These are phyloP conservation scores for Yponomeuta sedellus DNA, from an alignment of 2,888 invertebrate species.

Conservation along the genomic window DNA sequence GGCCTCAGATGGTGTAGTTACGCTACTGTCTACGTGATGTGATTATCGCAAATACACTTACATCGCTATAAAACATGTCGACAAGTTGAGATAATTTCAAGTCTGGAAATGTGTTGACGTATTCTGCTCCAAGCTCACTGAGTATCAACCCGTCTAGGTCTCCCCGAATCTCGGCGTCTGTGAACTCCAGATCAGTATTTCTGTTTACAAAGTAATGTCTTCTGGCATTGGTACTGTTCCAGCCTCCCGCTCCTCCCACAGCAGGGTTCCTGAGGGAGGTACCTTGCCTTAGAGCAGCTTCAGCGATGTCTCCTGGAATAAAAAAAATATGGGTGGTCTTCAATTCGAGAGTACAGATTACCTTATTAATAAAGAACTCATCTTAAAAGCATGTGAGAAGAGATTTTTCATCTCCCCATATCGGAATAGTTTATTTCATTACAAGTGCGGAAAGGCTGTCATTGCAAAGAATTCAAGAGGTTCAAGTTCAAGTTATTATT, in stretches of 20 bases:
- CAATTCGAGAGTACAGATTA: background rate
- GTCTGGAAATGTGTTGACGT: slow-evolving; percentile 58
- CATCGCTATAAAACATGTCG: slow-evolving; percentile 82
- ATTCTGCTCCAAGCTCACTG: slow-evolving; percentile 43
- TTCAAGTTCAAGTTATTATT: too few species aligned
- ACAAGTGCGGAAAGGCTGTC: too few species aligned
- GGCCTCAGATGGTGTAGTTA: too few species aligned
- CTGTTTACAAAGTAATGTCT: slow-evolving; percentile 77
- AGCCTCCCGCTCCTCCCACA: slow-evolving; percentile 77
- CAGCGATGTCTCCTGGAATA: slow-evolving; percentile 78
- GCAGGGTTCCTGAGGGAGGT: slow-evolving; percentile 22
- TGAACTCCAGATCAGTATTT: slow-evolving; percentile 72
- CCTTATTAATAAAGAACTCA: too few species aligned
- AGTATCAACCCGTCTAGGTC: slow-evolving; percentile 80
- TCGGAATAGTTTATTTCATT: too few species aligned
- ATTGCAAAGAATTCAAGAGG: too few species aligned
- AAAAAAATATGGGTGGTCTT: background rate
- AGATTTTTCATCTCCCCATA: too few species aligned
- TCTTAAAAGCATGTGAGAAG: too few species aligned
- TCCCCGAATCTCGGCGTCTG: slow-evolving; percentile 82
- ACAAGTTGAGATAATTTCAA: slow-evolving; percentile 80
- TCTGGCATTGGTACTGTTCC: slow-evolving; percentile 78
- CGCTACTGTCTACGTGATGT: too few species aligned
- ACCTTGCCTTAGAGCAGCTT: slow-evolving; percentile 76
- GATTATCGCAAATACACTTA: slow-evolving; percentile 24